Evolutionary conservation across 2,797 vertebrate species (phyloP).

Genomic region (Malurus splendens): DNA sequence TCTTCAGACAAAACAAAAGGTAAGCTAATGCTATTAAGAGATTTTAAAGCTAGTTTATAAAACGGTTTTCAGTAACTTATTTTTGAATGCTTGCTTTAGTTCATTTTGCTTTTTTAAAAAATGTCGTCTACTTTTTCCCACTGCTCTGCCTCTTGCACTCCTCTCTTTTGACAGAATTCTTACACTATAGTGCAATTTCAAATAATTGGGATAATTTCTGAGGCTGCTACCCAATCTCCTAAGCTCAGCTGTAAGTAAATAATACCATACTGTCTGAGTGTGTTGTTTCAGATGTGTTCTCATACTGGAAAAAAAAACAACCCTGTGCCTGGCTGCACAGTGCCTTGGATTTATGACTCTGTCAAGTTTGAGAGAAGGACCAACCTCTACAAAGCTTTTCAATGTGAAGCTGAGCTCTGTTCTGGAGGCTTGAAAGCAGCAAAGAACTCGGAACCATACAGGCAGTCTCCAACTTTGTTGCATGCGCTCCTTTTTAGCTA

Average conservation of each 20-base stretch:
- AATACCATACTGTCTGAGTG: constrained; percentile 49
- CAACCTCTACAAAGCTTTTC: constrained; percentile 43
- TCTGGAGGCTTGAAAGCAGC: neutral
- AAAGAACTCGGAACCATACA: neutral
- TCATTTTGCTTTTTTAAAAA: constrained; percentile 16
- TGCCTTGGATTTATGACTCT: constrained; percentile 56
- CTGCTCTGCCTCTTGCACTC: neutral
- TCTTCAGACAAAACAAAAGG: constrained; percentile 66
- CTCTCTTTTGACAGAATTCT: constrained; percentile 13
- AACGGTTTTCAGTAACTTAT: constrained; percentile 51
- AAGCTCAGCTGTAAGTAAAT: constrained; percentile 55
- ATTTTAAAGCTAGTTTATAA: constrained; percentile 51
- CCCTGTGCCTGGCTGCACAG: constrained; percentile 47
- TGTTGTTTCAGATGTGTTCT: constrained; percentile 66
- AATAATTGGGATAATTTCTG: constrained; percentile 55
- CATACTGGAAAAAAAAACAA: constrained; percentile 51
- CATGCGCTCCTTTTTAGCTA: neutral
- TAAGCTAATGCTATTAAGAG: constrained; percentile 59
- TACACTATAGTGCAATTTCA: constrained; percentile 31
- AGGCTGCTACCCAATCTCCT: constrained; percentile 37
- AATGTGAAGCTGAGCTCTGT: constrained; percentile 23
- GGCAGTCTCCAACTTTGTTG: neutral
- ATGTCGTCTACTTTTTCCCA: neutral
- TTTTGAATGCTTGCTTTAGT: constrained; percentile 39
- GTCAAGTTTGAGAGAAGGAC: constrained; percentile 54